Base-by-base conservation (phyloP, 2,797 vertebrate genomes). In the Coregonus ussuriensis region DNA sequence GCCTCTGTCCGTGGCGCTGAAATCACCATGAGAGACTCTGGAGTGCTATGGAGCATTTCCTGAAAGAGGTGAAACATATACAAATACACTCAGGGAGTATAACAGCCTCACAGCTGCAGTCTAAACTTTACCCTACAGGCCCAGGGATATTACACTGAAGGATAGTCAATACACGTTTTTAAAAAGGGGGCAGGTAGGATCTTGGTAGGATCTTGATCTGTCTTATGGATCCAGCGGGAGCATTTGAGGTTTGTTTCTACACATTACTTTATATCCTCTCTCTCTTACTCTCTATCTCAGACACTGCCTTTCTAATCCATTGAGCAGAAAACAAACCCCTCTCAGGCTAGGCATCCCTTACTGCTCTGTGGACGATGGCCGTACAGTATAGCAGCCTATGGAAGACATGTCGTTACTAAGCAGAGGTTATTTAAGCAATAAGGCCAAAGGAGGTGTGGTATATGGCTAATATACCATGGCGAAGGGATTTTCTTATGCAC, bases 371-470 rank as follows among this genome's bases (percentile, higher is more conserved):
- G 77, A 78, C 66, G 68, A 7, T 35, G 70, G 25, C 41, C 6
- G 67, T 6, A 25, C 59, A 84, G 75, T 47, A 65, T 79, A 72
- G 78, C 82, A 56, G 4, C 0, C 81, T 82, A 81, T 77, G 41
- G 78, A 77, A 16, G 13, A 56, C 54, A 56, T 14, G 83, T 86
- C 80, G 91, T 93, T 92, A 87, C 92, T 77, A 91, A 91, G 92
- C 91, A 93, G 89, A 93, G 85, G 79, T 84, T 85, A 87, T 94
- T 41, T 41, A 6, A 41, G 37, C 37, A 41, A 41, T 6, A 41
- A 41, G 37, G 6, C 37, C 6, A 41, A 41, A 41, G 37, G 37
- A 41, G 37, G 37, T 41, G 37, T 41, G 37, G 37, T 41, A 41
- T 41, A 41, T 41, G 6, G 37, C 37, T 41, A 41, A 41, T 41